phyloP scores from a whole-genome alignment of 1,140 invertebrate genomes.

The Apis dorsata region DNA sequence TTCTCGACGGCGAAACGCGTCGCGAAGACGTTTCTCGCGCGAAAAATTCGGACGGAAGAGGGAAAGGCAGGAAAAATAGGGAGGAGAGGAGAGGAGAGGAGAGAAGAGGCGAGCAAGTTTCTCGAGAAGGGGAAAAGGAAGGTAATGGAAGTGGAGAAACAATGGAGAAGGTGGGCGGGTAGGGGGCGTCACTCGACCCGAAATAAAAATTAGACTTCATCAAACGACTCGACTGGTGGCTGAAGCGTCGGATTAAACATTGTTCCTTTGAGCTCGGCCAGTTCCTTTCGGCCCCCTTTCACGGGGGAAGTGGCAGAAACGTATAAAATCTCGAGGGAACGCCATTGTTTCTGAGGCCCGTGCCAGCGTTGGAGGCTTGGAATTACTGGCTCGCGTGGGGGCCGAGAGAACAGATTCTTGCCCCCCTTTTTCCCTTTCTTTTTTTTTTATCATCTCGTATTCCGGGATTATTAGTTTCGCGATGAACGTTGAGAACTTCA shows the following conservation, averaged over 20 bases:
- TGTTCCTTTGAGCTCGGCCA: conserved; percentile 21
- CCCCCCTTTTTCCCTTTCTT: not conserved
- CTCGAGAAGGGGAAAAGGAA: not conserved
- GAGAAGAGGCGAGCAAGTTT: not conserved
- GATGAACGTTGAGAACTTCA: too few species aligned
- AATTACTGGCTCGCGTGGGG: not conserved
- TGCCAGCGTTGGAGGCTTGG: not conserved
- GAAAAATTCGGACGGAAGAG: not conserved
- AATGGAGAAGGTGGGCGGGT: not conserved
- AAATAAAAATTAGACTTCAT: conserved; percentile 50
- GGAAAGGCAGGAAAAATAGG: not conserved
- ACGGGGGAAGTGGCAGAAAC: conserved; percentile 4
- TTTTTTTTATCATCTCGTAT: too few species aligned
- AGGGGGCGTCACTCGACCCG: conserved; percentile 35
- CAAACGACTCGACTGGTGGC: conserved; percentile 24
- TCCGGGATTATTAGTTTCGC: not conserved
- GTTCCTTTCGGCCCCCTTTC: not conserved
- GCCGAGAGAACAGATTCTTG: not conserved
- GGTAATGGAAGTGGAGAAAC: not conserved
- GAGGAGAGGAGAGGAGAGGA: too few species aligned
- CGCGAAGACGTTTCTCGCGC: conserved; percentile 6
- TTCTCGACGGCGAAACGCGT: not conserved
- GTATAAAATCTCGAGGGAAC: conserved; percentile 7
- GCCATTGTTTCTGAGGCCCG: conserved; percentile 7
- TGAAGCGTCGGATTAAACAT: conserved; percentile 35